Evolutionary conservation across 2,113 vertebrate genomes (phyloP), one percentile per base, ranked within the genome.

Genomic region (Mastomys coucha): DNA sequence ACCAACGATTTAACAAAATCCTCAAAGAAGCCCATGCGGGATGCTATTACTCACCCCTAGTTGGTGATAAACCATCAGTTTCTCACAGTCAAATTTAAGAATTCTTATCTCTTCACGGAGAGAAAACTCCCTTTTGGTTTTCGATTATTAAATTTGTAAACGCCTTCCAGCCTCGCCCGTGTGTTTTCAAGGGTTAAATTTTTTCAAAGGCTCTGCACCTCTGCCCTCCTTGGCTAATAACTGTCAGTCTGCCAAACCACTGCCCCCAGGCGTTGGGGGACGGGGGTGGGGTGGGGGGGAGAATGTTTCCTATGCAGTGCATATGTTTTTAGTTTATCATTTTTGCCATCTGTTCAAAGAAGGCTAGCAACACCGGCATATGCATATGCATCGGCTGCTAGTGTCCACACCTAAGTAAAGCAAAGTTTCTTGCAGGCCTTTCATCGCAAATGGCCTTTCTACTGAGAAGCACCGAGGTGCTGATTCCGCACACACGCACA

Each of bases 291-390:
- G 53, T 12, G 56, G 17, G 19, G 14, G 56, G 58, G 58, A 20
- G 92, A 97, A 91, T 90, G 75, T 88, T 96, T 95, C 49, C 51
- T 53, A 53, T 82, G 87, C 49, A 56, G n/a, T 77, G 26, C 94
- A 45, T 96, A 86, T 49, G 42, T 72, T 91, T 93, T 94, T 70
- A 95, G 95, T 89, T 95, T 89, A 96, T 91, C 58, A 0, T 97
- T 94, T 96, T 92, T 89, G 73, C 96, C 97, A 95, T 97, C 96
- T 98, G 94, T 85, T 97, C 89, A 0, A 36, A 42, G 73, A 91
- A 97, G 91, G 56, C 65, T 20, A 49, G 87, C 77, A 72, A 76
- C 73, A 87, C 60, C 63, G 91, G 69, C 51, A 89, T 13, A 56
- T 86, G n/a, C 2, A 56, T 76, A 60, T 13, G 77, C 70, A 42